Percentiles rank a stretch among this genome's conserved stretches.
Conservation (phyloP, 1,140 invertebrate genomes). For the Polypedilum pembai region DNA sequence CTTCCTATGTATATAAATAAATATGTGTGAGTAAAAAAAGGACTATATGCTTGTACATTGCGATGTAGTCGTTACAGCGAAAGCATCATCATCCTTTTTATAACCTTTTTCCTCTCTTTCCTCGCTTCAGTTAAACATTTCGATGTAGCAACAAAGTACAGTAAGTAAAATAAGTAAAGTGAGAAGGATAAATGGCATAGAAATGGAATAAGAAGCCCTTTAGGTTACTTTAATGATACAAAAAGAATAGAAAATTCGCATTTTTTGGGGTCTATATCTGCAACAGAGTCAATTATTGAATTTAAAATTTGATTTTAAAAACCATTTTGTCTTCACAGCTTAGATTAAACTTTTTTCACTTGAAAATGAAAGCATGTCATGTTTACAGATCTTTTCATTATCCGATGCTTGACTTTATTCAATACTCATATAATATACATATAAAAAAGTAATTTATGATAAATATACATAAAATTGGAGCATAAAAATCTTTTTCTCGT, state of each 20-base stretch:
- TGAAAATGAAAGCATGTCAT: not conserved
- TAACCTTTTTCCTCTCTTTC: not conserved
- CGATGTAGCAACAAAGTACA: not conserved
- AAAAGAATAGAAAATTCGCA: not conserved
- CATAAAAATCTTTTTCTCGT: not conserved
- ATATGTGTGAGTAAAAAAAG: no score
- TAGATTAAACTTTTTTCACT: constrained; percentile 1
- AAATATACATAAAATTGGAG: constrained; percentile 19
- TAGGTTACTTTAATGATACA: not conserved
- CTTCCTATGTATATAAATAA: no score
- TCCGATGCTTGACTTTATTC: not conserved
- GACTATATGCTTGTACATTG: not conserved
- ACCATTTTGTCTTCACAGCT: not conserved
- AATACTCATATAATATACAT: not conserved
- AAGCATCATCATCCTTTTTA: not conserved
- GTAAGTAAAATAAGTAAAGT: not conserved
- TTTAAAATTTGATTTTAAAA: no score
- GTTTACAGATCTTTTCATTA: not conserved
- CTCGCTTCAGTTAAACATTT: constrained; percentile 1
- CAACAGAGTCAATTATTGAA: not conserved
- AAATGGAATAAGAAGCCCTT: not conserved
- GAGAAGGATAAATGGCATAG: not conserved
- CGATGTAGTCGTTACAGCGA: not conserved
- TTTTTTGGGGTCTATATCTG: not conserved
- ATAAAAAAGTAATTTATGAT: constrained; percentile 20